Base-by-base conservation (phyloP, 2,888 invertebrate genomes). In the Acanthopleura granulata region DNA sequence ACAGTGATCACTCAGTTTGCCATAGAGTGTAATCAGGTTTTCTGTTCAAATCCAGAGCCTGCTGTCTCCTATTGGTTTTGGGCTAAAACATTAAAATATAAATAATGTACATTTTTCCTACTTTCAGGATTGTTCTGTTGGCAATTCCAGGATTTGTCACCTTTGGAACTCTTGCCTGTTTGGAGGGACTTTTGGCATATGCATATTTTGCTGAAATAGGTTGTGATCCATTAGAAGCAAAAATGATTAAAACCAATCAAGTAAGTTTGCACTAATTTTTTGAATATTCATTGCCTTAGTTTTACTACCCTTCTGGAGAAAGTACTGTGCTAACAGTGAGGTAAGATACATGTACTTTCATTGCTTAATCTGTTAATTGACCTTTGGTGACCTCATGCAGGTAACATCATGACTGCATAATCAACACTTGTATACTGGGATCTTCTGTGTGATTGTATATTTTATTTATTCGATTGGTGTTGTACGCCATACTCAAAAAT, bases 241-340 rank as follows among this genome's bases (percentile, higher is more conserved):
- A 71, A n/a, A 49, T 49, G 16, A 71, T 71, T 4, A 71, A 71
- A 71, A 49, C 71, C 29, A 71, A 71, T 71, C 71, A 71, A 40
- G 71, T 71, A 49, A 16, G n/a, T 40, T 49, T 66, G 18, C 4
- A 25, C 6, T n/a, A 57, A 57, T 3, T 12, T 57, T 22, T 4
- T 57, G 57, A 40, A 40, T 40, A 40, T 40, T 40, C 40, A 3
- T 9, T 40, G 40, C 40, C 40, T 9, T 40, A 6, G 40, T 40
- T 40, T 40, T 40, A 40, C 40, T 6, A 40, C 40, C 3, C 9
- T 40, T 40, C 9, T 40, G 40, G 9, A 40, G 40, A 40, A 40
- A 9, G 9, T 9, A 40, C 57, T 9, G 3, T 57, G 18, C n/a
- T 6, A 57, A n/a, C 22, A 57, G 6, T 18, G 6, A n/a, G 3